phyloP scores from a whole-genome alignment of 2,113 vertebrate genomes.

The Capreolus pygargus region DNA sequence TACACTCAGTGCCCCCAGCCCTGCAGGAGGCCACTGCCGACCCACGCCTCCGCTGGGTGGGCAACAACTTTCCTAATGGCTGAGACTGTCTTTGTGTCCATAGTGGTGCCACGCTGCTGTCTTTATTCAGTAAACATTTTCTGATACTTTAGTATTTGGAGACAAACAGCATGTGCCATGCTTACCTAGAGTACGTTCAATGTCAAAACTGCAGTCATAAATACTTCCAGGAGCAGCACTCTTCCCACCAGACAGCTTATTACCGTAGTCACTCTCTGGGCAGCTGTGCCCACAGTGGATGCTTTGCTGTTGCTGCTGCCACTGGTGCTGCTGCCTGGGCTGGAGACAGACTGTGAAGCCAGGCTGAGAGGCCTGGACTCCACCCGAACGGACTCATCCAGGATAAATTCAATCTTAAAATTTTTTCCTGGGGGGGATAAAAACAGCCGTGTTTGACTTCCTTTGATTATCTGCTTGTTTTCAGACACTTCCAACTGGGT shows the following conservation, averaged over 20 bases:
- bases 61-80: not conserved
- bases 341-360: not conserved
- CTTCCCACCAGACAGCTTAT: slow-evolving; percentile 32
- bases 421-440: slow-evolving; percentile 54
- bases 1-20: not conserved
- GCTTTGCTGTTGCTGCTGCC: not conserved
- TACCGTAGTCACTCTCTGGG: not conserved
- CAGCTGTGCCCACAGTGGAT: not conserved
- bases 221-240: slow-evolving; percentile 44
- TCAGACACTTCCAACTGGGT: not conserved
- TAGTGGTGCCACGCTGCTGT: not conserved
- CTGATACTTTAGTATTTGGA: not conserved
- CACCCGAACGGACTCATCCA: not conserved
- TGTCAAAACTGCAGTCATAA: not conserved
- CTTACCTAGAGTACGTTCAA: slow-evolving; percentile 38
- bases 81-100: not conserved
- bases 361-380: slow-evolving; percentile 60
- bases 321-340: not conserved
- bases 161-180: not conserved
- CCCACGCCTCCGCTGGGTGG: not conserved
- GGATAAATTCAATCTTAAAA: slow-evolving; percentile 69
- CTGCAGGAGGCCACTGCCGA: not conserved
- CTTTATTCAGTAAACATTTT: not conserved
- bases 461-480: not conserved
- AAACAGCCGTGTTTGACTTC: not conserved